phyloP scores from a whole-genome alignment of 2,113 vertebrate genomes.

The Clarias magur region DNA sequence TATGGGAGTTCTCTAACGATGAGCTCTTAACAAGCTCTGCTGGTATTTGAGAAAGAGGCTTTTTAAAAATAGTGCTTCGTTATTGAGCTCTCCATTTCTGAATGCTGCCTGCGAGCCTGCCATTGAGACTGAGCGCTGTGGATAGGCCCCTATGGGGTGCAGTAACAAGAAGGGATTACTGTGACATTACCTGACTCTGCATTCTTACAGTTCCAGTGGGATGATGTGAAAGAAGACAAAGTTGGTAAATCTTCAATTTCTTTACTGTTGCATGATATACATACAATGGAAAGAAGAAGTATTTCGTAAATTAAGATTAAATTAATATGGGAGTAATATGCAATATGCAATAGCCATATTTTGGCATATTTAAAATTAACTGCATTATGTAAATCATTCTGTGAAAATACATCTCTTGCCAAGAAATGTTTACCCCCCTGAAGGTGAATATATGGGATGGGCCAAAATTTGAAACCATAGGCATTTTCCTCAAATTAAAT shows the following conservation, averaged over 20 bases:
- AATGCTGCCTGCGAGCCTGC: constrained; percentile 39
- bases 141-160: constrained; percentile 43
- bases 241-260: constrained; percentile 39
- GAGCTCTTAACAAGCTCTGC: constrained; percentile 57
- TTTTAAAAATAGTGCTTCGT: constrained; percentile 56
- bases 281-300: background rate
- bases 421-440: constrained; percentile 62
- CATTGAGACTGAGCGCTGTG: constrained; percentile 47
- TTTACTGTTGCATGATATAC: constrained; percentile 20
- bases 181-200: constrained; percentile 55
- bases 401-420: constrained; percentile 32
- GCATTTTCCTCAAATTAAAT: too few relatives aligned
- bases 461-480: too few relatives aligned
- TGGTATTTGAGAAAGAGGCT: constrained; percentile 48
- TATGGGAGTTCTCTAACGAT: constrained; percentile 51
- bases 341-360: background rate
- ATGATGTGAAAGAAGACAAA: constrained; percentile 37
- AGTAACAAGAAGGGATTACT: constrained; percentile 50
- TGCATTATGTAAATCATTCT: constrained; percentile 1
- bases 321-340: background rate
- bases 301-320: background rate
- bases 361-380: background rate
- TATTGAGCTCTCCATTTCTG: constrained; percentile 47
- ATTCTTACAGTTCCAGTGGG: constrained; percentile 39
- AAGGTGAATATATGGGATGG: constrained; percentile 63